Percentiles rank a stretch among this genome's conserved stretches.
Conservation (phyloP, 2,888 invertebrate species). For the Metellina segmentata region DNA sequence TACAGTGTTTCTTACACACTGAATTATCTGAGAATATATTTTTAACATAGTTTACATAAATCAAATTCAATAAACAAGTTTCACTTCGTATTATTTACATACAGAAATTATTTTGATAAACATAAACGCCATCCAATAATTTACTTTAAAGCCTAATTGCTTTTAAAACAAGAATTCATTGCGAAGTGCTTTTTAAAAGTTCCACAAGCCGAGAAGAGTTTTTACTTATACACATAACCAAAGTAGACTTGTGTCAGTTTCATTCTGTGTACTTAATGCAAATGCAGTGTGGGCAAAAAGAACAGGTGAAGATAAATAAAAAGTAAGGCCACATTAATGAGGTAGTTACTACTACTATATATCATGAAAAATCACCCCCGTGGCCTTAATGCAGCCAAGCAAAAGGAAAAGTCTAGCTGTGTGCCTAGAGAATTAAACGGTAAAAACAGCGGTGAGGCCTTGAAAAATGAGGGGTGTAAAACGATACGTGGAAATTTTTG, state of each 20-base stretch:
- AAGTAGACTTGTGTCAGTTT: background rate
- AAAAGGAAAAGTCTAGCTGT: conserved; percentile 5
- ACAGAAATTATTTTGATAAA: too few species aligned
- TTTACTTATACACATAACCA: background rate
- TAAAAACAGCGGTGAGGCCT: background rate
- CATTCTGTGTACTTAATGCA: background rate
- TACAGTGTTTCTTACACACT: too few species aligned
- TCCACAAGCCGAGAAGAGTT: background rate
- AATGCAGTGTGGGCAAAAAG: background rate
- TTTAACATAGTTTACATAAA: too few species aligned
- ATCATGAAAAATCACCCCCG: background rate
- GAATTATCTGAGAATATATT: too few species aligned
- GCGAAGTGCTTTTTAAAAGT: background rate
- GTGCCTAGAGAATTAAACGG: background rate
- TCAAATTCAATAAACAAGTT: too few species aligned
- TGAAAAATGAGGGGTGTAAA: background rate
- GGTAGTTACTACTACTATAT: conserved; percentile 16
- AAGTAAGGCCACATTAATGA: conserved; percentile 32
- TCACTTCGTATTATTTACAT: too few species aligned
- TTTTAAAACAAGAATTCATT: background rate
- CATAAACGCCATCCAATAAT: too few species aligned
- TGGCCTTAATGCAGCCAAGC: background rate
- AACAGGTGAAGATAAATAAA: background rate
- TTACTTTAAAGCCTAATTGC: background rate
- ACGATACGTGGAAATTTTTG: background rate